phyloP scores from a whole-genome alignment of 1,140 invertebrate species.

The Cyclina sinensis region DNA sequence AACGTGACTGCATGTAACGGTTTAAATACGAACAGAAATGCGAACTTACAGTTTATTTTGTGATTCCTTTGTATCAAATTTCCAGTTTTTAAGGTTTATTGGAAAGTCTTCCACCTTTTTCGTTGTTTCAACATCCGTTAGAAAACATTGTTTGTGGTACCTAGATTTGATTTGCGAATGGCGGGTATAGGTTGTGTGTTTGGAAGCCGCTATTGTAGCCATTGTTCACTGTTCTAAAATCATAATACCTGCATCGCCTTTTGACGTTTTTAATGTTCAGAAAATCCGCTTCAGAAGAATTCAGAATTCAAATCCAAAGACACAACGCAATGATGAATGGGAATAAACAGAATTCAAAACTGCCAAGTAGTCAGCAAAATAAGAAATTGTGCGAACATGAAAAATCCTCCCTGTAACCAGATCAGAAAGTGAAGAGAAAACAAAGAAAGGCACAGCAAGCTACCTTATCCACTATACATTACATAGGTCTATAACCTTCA shows the following conservation, averaged over 20 bases:
- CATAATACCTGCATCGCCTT: not conserved
- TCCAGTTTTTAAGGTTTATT: constrained; percentile 52
- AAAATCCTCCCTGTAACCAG: not conserved
- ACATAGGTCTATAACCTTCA: not conserved
- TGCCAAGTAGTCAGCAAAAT: no score
- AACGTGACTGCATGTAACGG: no score
- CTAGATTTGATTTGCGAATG: constrained; percentile 55
- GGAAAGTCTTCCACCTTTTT: constrained; percentile 55
- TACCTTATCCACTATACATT: not conserved
- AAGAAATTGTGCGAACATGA: no score
- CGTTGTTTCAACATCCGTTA: constrained; percentile 45
- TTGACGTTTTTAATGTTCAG: no score
- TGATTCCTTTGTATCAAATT: constrained; percentile 33
- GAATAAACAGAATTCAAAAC: no score
- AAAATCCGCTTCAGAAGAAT: no score
- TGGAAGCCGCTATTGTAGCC: not conserved
- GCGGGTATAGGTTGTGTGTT: constrained; percentile 19
- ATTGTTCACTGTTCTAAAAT: not conserved
- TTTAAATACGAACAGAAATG: no score
- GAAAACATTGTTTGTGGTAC: constrained; percentile 25
- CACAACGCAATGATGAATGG: no score
- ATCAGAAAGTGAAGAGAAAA: not conserved
- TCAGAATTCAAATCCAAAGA: no score
- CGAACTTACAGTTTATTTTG: constrained; percentile 49
- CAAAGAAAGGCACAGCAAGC: not conserved